These are phyloP conservation scores for Maylandia zebra DNA, from an alignment of 2,113 vertebrate species.

Conservation along the genomic window DNA sequence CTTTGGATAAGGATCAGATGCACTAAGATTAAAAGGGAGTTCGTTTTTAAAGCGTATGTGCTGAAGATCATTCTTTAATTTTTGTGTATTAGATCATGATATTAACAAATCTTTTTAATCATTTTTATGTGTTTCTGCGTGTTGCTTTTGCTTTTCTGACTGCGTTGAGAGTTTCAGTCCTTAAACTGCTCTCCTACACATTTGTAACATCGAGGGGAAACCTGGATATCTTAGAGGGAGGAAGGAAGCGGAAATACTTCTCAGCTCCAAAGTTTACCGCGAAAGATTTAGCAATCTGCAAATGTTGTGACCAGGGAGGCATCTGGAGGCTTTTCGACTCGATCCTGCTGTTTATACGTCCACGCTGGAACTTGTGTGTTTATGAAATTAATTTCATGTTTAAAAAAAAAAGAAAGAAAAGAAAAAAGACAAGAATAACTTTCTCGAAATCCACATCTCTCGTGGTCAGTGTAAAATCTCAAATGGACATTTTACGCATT, in stretches of 20 bases:
- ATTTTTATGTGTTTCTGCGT: neutral
- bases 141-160: neutral
- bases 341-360: conserved; percentile 21
- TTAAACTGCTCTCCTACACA: neutral
- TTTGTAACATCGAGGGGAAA: neutral
- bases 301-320: neutral
- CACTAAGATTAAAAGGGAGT: neutral
- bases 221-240: neutral
- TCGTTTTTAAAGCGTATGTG: neutral
- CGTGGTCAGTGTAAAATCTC: neutral
- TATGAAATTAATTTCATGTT: neutral
- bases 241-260: conserved; percentile 21
- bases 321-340: neutral
- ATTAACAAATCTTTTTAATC: neutral
- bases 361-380: neutral
- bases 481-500: neutral
- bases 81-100: neutral
- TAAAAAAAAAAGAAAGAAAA: neutral
- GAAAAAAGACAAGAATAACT: neutral
- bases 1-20: neutral
- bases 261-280: neutral
- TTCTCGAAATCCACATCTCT: neutral
- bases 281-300: neutral
- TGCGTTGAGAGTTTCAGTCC: neutral
- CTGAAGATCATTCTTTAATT: neutral